Percentiles rank a stretch among this genome's conserved stretches.
These are phyloP conservation scores for Camponotus vicinus DNA, from an alignment of 1,140 invertebrate genomes.

Conservation along the genomic window DNA sequence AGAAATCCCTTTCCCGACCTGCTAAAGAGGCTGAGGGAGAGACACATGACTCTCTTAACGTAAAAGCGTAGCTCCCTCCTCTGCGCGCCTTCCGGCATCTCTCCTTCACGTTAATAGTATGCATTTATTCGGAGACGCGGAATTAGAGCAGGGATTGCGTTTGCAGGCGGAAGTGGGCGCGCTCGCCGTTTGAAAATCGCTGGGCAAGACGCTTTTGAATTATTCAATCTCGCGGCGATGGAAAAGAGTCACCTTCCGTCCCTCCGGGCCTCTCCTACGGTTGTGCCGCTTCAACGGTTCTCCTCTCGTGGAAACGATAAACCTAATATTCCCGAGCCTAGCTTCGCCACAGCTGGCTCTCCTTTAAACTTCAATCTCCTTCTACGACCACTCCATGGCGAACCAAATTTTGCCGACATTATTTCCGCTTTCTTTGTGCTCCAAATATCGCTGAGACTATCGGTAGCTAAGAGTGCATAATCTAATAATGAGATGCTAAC, in stretches of 20 bases:
- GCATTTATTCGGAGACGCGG: slow-evolving; percentile 80
- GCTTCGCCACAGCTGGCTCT: slow-evolving; percentile 47
- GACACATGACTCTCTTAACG: slow-evolving; percentile 65
- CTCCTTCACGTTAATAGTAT: slow-evolving; percentile 76
- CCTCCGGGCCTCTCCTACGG: slow-evolving; percentile 16
- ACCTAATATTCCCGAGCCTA: slow-evolving; percentile 70
- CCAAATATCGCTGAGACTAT: background rate
- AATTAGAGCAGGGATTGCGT: slow-evolving; percentile 80
- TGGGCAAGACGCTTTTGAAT: slow-evolving; percentile 80
- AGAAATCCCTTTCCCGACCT: slow-evolving; percentile 59
- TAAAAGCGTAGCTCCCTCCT: slow-evolving; percentile 67
- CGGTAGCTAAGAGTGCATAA: slow-evolving; percentile 2
- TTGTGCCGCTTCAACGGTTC: slow-evolving; percentile 40
- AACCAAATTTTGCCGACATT: slow-evolving; percentile 31
- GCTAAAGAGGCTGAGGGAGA: slow-evolving; percentile 51
- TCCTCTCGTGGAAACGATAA: slow-evolving; percentile 66
- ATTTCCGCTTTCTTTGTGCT: slow-evolving; percentile 20
- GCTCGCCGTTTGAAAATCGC: slow-evolving; percentile 79
- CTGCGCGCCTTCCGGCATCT: background rate
- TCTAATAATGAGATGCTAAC: slow-evolving; percentile 19
- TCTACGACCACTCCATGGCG: background rate
- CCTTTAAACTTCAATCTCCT: slow-evolving; percentile 47
- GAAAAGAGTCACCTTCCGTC: slow-evolving; percentile 72
- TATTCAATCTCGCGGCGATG: slow-evolving; percentile 80
- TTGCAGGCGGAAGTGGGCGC: slow-evolving; percentile 73